Percentiles rank a stretch among this genome's conserved stretches.
Evolutionary conservation across 1,140 invertebrate genomes (phyloP).

Genomic region (Tetragonula clypearis): DNA sequence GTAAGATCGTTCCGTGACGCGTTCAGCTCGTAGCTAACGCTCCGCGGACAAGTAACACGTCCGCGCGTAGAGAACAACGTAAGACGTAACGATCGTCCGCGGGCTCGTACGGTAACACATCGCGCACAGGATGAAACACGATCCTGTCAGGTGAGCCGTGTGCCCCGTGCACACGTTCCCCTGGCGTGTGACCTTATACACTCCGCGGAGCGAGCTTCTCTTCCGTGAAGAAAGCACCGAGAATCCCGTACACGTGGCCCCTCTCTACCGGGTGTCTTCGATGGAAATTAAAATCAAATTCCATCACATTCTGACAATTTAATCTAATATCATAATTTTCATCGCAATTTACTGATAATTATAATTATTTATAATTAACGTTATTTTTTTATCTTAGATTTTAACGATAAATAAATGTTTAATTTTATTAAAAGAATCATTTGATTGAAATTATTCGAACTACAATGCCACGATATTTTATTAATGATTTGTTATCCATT

Average conservation of each 20-base stretch:
- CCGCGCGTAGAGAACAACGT: constrained; percentile 36
- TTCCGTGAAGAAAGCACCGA: constrained; percentile 46
- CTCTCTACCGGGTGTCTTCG: neutral
- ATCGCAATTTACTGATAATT: no score
- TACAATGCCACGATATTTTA: no score
- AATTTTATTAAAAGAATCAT: no score
- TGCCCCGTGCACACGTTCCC: constrained; percentile 25
- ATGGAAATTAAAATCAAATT: neutral
- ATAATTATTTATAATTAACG: no score
- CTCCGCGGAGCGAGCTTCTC: constrained; percentile 23
- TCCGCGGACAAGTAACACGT: constrained; percentile 32
- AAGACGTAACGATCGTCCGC: constrained; percentile 33
- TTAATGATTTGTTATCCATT: no score
- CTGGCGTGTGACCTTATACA: constrained; percentile 48
- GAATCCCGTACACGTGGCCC: constrained; percentile 18
- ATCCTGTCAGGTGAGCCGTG: constrained; percentile 52
- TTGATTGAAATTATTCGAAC: no score
- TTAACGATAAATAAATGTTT: no score
- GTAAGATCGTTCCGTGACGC: constrained; percentile 38
- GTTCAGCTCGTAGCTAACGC: constrained; percentile 5
- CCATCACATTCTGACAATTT: no score
- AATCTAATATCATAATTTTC: no score
- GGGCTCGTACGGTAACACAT: constrained; percentile 19
- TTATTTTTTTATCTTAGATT: no score
- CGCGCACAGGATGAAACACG: constrained; percentile 40